A percentile compares a stretch with the other conserved stretches of the same genome.
Conservation (phyloP, 1,140 invertebrate species). For the Sycobia sp. region DNA sequence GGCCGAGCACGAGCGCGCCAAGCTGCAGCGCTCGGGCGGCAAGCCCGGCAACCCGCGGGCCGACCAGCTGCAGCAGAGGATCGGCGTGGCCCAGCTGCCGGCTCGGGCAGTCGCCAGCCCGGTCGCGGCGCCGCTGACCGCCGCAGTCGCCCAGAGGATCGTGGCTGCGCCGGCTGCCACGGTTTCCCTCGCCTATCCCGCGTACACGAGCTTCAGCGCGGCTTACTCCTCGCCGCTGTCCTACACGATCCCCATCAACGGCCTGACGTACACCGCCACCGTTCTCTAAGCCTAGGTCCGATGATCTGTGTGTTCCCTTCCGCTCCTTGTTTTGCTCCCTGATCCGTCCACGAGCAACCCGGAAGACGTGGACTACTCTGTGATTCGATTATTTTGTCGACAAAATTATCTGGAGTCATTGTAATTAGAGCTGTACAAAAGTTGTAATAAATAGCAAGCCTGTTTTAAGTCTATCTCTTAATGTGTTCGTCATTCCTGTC, state of each 20-base stretch:
- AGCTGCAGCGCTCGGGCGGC: background rate
- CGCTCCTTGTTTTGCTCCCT: background rate
- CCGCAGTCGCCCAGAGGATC: background rate
- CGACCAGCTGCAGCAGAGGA: conserved; percentile 18
- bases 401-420: background rate
- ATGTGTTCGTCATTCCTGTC: background rate
- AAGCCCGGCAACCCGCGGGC: conserved; percentile 26
- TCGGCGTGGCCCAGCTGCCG: conserved; percentile 5
- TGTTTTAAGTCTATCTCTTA: background rate
- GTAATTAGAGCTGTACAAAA: conserved; percentile 7
- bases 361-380: no score
- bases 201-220: conserved; percentile 50
- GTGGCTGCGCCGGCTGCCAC: conserved; percentile 21
- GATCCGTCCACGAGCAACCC: no score
- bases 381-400: background rate
- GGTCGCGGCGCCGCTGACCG: background rate
- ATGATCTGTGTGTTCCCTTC: background rate
- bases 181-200: conserved; percentile 42
- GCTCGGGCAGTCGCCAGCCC: conserved; percentile 31
- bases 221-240: conserved; percentile 53
- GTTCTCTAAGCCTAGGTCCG: conserved; percentile 38
- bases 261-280: conserved; percentile 46
- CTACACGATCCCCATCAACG: conserved; percentile 44
- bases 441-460: conserved; percentile 22
- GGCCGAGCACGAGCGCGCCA: background rate